A percentile compares a stretch with the other conserved stretches of the same genome.
These are phyloP conservation scores for Poicephalus meyeri DNA, from an alignment of 2,113 vertebrate genomes.

Conservation along the genomic window DNA sequence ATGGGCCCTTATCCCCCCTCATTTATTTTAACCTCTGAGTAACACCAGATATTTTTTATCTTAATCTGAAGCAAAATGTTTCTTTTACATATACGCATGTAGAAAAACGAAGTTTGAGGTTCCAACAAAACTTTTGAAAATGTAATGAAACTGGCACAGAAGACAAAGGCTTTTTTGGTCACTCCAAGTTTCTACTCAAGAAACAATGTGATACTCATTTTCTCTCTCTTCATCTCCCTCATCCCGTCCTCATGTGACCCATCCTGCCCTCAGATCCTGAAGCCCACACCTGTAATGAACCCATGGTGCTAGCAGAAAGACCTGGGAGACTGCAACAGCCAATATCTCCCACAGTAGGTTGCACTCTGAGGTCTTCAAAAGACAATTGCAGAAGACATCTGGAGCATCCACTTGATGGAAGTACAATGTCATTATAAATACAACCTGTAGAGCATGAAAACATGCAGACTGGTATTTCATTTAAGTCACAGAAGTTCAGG, in stretches of 20 bases:
- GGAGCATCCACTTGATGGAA: not conserved
- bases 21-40: not conserved
- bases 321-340: not conserved
- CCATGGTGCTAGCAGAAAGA: not conserved
- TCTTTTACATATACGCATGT: not conserved
- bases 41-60: not conserved
- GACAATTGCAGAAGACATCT: not conserved
- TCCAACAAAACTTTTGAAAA: not conserved
- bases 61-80: not conserved
- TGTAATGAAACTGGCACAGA: not conserved
- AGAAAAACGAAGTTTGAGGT: not conserved
- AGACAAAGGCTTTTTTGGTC: not conserved
- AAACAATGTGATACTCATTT: not conserved
- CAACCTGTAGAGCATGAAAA: not conserved
- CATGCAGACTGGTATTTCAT: not conserved
- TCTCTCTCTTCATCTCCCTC: not conserved
- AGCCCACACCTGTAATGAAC: not conserved
- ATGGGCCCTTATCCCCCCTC: accelerated
- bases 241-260: accelerated
- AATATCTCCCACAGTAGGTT: not conserved
- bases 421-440: not conserved
- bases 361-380: too few species aligned
- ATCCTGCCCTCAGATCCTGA: not conserved
- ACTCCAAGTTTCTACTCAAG: not conserved
- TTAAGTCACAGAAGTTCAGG: not conserved